These are phyloP conservation scores for Tridacna crocea DNA, from an alignment of 2,888 invertebrate genomes.

Conservation along the genomic window DNA sequence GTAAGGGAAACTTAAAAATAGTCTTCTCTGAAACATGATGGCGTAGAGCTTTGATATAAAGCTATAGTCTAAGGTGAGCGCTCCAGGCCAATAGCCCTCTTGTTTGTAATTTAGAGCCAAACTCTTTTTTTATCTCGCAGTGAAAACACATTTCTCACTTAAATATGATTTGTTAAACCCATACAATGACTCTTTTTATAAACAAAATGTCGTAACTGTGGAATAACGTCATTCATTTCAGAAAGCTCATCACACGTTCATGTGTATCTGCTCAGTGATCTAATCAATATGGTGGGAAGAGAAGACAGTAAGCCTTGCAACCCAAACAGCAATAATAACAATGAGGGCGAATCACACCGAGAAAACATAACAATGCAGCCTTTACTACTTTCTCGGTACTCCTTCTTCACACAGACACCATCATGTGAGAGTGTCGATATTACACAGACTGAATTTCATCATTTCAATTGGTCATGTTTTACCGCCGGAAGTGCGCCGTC, in stretches of 20 bases:
- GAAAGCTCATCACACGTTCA: not conserved
- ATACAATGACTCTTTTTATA: too few species aligned
- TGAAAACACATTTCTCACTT: too few species aligned
- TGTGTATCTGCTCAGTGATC: not conserved
- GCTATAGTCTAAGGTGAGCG: too few species aligned
- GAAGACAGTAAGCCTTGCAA: not conserved
- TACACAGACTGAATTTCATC: not conserved
- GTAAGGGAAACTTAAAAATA: too few species aligned
- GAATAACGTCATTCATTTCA: not conserved
- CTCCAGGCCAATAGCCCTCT: too few species aligned
- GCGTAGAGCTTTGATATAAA: too few species aligned
- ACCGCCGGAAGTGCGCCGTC: slow-evolving; percentile 32
- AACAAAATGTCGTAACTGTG: too few species aligned
- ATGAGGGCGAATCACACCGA: not conserved
- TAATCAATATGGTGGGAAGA: not conserved
- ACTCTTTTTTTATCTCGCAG: too few species aligned
- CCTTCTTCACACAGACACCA: not conserved
- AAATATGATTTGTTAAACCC: too few species aligned
- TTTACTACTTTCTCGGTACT: not conserved
- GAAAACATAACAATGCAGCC: not conserved
- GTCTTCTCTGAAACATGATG: too few species aligned
- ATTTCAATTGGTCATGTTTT: slow-evolving; percentile 43
- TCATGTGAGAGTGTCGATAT: not conserved
- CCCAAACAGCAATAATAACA: not conserved
- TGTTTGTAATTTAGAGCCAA: too few species aligned